A percentile compares a stretch with the other conserved stretches of the same genome.
Conservation (phyloP, 2,888 invertebrate species). For the Clivina fossor region DNA sequence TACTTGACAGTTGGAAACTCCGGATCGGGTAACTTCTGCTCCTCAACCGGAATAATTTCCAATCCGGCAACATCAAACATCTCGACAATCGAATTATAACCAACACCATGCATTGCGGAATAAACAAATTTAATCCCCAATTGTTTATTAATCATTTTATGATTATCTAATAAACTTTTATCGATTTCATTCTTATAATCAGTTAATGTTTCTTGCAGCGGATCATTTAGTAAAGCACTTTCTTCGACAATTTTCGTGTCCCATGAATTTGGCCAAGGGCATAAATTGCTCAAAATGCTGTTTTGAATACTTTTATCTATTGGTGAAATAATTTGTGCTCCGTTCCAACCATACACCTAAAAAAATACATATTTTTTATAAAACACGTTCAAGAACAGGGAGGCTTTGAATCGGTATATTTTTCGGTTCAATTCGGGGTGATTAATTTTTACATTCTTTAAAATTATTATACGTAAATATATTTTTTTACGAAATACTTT, state of each 20-base stretch:
- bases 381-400: conserved; percentile 4
- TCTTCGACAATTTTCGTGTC: conserved; percentile 61
- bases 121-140: conserved; percentile 71
- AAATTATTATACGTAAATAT: too few relatives aligned
- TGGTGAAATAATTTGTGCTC: conserved; percentile 92
- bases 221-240: conserved; percentile 66
- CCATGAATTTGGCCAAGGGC: conserved; percentile 81
- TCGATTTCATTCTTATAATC: conserved; percentile 68
- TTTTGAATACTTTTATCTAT: conserved; percentile 85
- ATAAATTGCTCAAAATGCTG: conserved; percentile 72
- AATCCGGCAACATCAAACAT: conserved; percentile 77
- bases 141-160: conserved; percentile 58
- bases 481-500: too few relatives aligned
- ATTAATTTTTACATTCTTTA: too few relatives aligned
- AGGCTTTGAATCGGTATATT: too few relatives aligned
- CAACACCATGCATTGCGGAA: conserved; percentile 98
- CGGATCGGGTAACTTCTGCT: conserved; percentile 89
- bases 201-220: conserved; percentile 65
- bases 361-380: conserved; percentile 25
- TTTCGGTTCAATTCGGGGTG: too few relatives aligned
- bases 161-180: conserved; percentile 57
- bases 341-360: conserved; percentile 89
- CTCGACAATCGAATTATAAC: conserved; percentile 72
- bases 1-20: conserved; percentile 92
- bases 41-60: conserved; percentile 66